Base-by-base conservation (phyloP, 2,888 invertebrate species). In the Cecidostiba fungosa region DNA sequence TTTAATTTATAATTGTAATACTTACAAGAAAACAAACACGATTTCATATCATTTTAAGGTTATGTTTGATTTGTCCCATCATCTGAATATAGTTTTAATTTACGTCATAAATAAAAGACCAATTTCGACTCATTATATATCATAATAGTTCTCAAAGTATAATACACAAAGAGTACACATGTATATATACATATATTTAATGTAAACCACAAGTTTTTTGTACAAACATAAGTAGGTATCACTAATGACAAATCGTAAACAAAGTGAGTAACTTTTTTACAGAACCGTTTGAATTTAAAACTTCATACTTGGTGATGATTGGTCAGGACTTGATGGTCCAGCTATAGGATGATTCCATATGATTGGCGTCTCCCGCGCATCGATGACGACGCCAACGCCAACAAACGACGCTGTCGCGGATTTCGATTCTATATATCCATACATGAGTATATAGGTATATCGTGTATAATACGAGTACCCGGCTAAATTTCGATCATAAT, bases 1-100 rank as follows among this genome's bases (percentile, higher is more conserved):
- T 4, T 54, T 23, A 23, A 23, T 23, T 50, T 54, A 54, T 6
- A 59, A 23, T 23, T 23, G 10, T 23, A 23, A 59, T 59, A 59
- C 59, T 59, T 23, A 59, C 59, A 23, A 59, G 26, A 14, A 12
- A 66, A 12, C 6, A 66, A 10, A 29, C 23, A 26, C 23, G 12
- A 16, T 66, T 66, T 66, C 29, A 66, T 12, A 66, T 66, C 8
- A 66, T 66, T 66, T 66, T 26, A 29, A 66, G 66, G 66, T 66
- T 66, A 66, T 66, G 29, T 26, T 66, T 29, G 23, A 0, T 6
- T 10, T 0, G 23, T 10, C 23, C 10, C 29, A 4, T 66, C 66
- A 29, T 4, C 26, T 66, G 66, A 66, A 66, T 0, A 29, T 66
- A 66, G 66, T 66, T 26, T 26, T 12, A 54, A 5, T 54, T 54